Evolutionary conservation across 1,140 invertebrate species (phyloP).

Genomic region (Capitella teleta): DNA sequence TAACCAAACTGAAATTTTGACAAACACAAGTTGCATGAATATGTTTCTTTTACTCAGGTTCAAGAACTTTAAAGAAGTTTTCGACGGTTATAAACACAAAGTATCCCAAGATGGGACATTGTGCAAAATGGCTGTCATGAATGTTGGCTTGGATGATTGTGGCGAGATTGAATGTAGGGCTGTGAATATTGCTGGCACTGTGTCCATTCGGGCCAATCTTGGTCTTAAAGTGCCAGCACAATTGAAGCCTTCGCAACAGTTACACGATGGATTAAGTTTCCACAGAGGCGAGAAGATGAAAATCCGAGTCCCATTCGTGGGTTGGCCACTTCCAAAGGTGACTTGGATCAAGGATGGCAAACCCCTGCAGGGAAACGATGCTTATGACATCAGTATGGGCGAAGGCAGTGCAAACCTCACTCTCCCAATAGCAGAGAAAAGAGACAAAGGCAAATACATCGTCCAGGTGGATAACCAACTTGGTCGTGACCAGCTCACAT

Average conservation of each 20-base stretch:
- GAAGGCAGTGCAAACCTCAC: slow-evolving; percentile 84
- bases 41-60: slow-evolving; percentile 44
- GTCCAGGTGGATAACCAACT: slow-evolving; percentile 91
- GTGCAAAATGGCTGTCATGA: slow-evolving; percentile 74
- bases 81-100: slow-evolving; percentile 74
- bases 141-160: slow-evolving; percentile 87
- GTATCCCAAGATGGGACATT: slow-evolving; percentile 73
- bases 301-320: slow-evolving; percentile 96
- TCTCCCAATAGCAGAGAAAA: slow-evolving; percentile 79
- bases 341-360: slow-evolving; percentile 88
- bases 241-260: not conserved
- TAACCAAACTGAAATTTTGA: slow-evolving; percentile 56
- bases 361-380: slow-evolving; percentile 69
- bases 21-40: not conserved
- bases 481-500: slow-evolving; percentile 83
- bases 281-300: slow-evolving; percentile 94
- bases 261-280: slow-evolving; percentile 81
- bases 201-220: slow-evolving; percentile 82
- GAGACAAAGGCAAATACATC: slow-evolving; percentile 85
- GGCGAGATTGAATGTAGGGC: slow-evolving; percentile 94
- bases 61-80: slow-evolving; percentile 81
- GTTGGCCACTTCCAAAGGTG: slow-evolving; percentile 83
- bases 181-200: slow-evolving; percentile 81
- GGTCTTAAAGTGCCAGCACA: slow-evolving; percentile 31
- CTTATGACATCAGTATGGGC: slow-evolving; percentile 55